Evolutionary conservation across 2,113 vertebrate species (phyloP).

Genomic region (Phasianus colchicus): DNA sequence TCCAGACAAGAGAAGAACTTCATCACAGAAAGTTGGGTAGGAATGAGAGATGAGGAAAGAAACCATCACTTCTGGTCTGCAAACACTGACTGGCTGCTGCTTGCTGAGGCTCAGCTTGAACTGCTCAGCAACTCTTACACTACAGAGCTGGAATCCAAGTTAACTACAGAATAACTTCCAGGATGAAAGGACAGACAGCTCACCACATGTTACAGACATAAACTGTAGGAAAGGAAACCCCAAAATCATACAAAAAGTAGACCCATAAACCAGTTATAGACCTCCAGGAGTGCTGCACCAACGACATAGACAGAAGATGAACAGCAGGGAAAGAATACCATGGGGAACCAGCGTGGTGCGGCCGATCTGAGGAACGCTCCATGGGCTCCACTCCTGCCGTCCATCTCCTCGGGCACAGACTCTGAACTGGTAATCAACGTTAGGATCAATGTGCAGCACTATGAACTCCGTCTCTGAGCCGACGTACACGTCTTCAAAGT

Average conservation of each 20-base stretch:
- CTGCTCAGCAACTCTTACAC: background rate
- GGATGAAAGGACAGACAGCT: background rate
- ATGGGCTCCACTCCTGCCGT: slow-evolving; percentile 96
- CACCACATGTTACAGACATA: background rate
- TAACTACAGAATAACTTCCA: background rate
- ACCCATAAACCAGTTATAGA: background rate
- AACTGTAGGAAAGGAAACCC: background rate
- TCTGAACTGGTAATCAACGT: slow-evolving; percentile 90
- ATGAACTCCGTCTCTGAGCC: slow-evolving; percentile 91
- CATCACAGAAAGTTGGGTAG: background rate
- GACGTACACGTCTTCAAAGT: slow-evolving; percentile 92
- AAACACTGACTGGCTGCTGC: background rate
- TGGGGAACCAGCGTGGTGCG: slow-evolving; percentile 89
- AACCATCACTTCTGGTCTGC: background rate
- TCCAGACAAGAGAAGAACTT: background rate
- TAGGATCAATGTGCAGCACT: slow-evolving; percentile 91
- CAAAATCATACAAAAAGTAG: background rate
- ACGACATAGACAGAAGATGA: background rate
- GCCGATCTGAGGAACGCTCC: slow-evolving; percentile 91
- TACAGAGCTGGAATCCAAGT: background rate
- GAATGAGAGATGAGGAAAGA: background rate
- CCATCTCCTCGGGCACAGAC: slow-evolving; percentile 95
- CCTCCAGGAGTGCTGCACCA: background rate
- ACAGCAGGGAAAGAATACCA: slow-evolving; percentile 70
- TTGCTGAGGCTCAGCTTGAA: background rate